Evolutionary conservation across 2,797 vertebrate species (phyloP), one percentile per base, ranked within the genome.

Genomic region (Melanotaenia parkinsoni): DNA sequence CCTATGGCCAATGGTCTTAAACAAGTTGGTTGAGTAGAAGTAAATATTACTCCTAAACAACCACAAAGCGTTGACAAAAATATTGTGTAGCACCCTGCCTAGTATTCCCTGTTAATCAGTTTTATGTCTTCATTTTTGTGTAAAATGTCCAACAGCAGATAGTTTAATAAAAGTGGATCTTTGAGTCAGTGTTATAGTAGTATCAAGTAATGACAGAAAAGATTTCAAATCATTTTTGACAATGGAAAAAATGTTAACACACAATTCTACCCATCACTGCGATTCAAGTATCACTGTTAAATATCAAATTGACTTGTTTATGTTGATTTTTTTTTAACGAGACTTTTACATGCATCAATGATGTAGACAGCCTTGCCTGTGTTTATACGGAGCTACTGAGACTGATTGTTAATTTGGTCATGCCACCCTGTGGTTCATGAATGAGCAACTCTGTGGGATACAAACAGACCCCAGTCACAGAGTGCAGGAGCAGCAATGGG

Each of bases 131-230:
- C 54, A 40, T 3, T 22, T 5, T 10, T 18, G 16, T 59, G 5
- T 43, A 30, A 20, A 32, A 11, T 13, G 12, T 24, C 13, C 13
- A 2, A 16, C 26, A 56, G 13, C 14, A 1, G 16, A 24, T 56
- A 14, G 11, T 69, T 45, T 59, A 54, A 10, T 38, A 68, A 40
- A 37, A 0, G 0, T 35, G 37, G 5, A 57, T 56, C 70, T 53
- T 35, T 0, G 0, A 32, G 6, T 61, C n/a, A 18, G 3, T 30
- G 32, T 58, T 2, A 20, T 26, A 38, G 58, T 56, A 65, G 22
- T 53, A 38, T 59, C 18, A 63, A 22, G 45, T 58, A 26, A 57
- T 18, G 26, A 74, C 30, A 63, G 12, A 16, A 61, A 53, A 64
- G 13, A 28, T 51, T 13, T 38, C 5, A n/a, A 18, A 32, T 0